These are phyloP conservation scores for Aldrovandia affinis DNA, from an alignment of 2,797 vertebrate genomes.

Conservation along the genomic window DNA sequence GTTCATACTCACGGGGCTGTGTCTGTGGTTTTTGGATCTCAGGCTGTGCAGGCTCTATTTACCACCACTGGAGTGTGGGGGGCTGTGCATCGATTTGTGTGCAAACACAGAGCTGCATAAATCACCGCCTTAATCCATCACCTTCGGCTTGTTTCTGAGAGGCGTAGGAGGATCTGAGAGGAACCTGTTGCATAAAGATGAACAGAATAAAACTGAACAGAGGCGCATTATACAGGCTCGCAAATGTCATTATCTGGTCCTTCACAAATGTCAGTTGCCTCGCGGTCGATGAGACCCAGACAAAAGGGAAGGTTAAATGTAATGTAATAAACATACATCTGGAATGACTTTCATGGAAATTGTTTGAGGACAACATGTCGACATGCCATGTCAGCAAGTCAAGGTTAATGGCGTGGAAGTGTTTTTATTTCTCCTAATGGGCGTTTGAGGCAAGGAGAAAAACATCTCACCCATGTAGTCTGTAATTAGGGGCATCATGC, in stretches of 20 bases:
- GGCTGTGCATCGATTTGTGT: neutral
- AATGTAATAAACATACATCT: constrained; percentile 13
- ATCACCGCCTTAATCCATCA: constrained; percentile 6
- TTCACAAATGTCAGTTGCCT: constrained; percentile 1
- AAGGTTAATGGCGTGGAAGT: neutral
- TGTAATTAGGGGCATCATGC: too few species aligned
- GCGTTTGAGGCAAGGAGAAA: neutral
- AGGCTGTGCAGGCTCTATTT: neutral
- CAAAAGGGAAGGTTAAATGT: neutral
- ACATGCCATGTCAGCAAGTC: neutral
- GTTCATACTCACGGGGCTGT: neutral
- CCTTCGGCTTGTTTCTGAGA: neutral
- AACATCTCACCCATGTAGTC: neutral
- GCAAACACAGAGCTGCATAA: neutral
- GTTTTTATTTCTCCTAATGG: too few species aligned
- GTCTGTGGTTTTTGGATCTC: neutral
- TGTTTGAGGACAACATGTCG: neutral
- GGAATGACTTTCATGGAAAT: constrained; percentile 8
- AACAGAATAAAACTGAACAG: neutral
- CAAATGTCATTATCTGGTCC: neutral
- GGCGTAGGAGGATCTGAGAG: neutral
- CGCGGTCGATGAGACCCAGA: neutral
- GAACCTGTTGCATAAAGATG: neutral
- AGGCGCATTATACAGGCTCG: neutral
- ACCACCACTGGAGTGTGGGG: neutral